phyloP scores from a whole-genome alignment of 2,113 vertebrate species.

The Callithrix jacchus region DNA sequence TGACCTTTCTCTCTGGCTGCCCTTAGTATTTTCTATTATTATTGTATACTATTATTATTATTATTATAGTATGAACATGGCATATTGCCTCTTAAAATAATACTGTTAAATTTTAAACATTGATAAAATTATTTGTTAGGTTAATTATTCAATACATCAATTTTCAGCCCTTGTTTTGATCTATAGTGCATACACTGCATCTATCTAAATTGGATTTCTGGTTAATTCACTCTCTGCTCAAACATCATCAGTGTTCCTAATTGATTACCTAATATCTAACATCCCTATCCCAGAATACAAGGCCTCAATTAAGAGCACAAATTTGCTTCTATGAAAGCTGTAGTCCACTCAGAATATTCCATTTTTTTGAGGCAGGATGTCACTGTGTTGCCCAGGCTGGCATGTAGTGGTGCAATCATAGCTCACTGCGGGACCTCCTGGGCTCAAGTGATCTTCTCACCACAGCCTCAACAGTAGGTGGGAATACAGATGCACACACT shows the following conservation, averaged over 20 bases:
- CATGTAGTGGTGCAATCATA: too few species aligned
- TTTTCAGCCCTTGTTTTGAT: conserved; percentile 41
- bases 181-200: background rate
- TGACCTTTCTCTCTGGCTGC: too few species aligned
- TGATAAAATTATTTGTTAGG: background rate
- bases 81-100: background rate
- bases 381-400: too few species aligned
- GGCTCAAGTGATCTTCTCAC: too few species aligned
- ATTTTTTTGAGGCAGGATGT: too few species aligned
- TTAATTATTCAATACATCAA: conserved; percentile 37
- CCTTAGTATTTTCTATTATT: too few species aligned
- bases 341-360: background rate
- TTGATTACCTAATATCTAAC: conserved; percentile 4
- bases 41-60: background rate
- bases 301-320: background rate
- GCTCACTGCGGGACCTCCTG: too few species aligned
- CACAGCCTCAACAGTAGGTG: too few species aligned
- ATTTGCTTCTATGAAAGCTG: background rate
- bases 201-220: conserved; percentile 48
- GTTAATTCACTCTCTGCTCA: conserved; percentile 46
- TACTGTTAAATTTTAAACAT: background rate
- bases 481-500: too few species aligned
- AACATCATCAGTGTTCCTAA: background rate
- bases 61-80: background rate
- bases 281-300: background rate